Evolutionary conservation across 2,888 invertebrate species (phyloP).

Genomic region (Drosophila dives): DNA sequence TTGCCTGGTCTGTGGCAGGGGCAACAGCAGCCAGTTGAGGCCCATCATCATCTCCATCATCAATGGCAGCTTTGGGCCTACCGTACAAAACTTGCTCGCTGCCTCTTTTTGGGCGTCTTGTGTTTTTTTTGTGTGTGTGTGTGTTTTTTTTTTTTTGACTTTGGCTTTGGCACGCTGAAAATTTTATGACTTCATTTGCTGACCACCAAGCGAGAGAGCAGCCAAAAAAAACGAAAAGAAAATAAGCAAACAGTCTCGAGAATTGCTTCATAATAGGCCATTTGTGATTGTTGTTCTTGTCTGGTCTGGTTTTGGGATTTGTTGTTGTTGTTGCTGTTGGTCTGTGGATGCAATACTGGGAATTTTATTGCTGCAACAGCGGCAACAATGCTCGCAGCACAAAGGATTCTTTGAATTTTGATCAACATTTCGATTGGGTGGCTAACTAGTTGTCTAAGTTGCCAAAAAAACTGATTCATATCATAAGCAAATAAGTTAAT

Average conservation of each 20-base stretch:
- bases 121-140: neutral
- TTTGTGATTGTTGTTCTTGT: conserved; percentile 32
- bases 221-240: conserved; percentile 23
- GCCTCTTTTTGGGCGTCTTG: conserved; percentile 35
- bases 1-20: conserved; percentile 13
- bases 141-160: conserved; percentile 6
- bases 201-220: conserved; percentile 73
- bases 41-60: conserved; percentile 77
- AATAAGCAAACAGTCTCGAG: conserved; percentile 41
- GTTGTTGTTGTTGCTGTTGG: conserved; percentile 19
- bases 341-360: conserved; percentile 65
- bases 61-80: conserved; percentile 76
- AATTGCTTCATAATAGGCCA: conserved; percentile 72
- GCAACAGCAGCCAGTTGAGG: conserved; percentile 46
- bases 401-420: conserved; percentile 78
- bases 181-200: conserved; percentile 81
- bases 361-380: conserved; percentile 62
- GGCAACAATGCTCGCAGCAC: conserved; percentile 66
- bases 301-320: neutral
- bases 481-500: neutral
- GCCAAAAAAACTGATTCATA: conserved; percentile 5
- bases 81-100: conserved; percentile 63
- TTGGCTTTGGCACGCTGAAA: conserved; percentile 77
- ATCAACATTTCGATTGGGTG: conserved; percentile 64
- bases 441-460: conserved; percentile 51